Percentiles rank a stretch among this genome's conserved stretches.
Evolutionary conservation across 2,888 invertebrate species (phyloP).

Genomic region (Cyrtodaria siliqua): DNA sequence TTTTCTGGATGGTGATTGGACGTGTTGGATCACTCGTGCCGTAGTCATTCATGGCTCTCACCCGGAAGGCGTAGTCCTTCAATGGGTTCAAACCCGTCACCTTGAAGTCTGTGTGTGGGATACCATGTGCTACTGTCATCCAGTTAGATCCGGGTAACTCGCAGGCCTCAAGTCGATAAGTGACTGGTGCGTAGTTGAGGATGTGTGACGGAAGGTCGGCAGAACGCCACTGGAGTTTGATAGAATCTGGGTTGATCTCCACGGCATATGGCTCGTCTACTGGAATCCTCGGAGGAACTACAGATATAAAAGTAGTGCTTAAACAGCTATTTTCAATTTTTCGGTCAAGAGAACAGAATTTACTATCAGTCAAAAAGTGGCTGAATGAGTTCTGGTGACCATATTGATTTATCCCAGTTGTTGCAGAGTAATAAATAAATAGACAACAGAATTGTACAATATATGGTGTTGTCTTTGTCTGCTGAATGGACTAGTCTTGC

Average conservation of each 20-base stretch:
- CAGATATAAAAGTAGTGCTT: background rate
- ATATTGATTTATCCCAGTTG: too few relatives aligned
- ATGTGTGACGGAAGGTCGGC: slow-evolving; percentile 87
- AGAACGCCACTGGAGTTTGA: slow-evolving; percentile 79
- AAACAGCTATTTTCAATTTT: too few relatives aligned
- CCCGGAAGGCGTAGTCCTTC: slow-evolving; percentile 97
- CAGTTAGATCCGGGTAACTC: slow-evolving; percentile 88
- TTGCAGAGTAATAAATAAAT: too few relatives aligned
- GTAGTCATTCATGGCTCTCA: slow-evolving; percentile 98
- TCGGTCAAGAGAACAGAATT: too few relatives aligned
- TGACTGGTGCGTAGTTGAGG: slow-evolving; percentile 78
- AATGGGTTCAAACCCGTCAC: slow-evolving; percentile 91
- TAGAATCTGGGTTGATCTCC: slow-evolving; percentile 74
- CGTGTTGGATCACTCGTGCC: slow-evolving; percentile 99
- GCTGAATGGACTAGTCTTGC: too few relatives aligned
- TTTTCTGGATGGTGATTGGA: slow-evolving; percentile 88
- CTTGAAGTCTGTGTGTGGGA: slow-evolving; percentile 76
- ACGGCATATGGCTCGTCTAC: slow-evolving; percentile 76
- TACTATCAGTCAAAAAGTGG: too few relatives aligned
- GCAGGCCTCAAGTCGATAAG: slow-evolving; percentile 86
- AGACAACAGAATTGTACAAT: too few relatives aligned
- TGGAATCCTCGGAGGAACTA: slow-evolving; percentile 80
- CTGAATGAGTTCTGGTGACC: too few relatives aligned
- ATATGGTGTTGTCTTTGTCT: too few relatives aligned
- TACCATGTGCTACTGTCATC: slow-evolving; percentile 89